Base-by-base conservation (phyloP, 2,888 invertebrate species). In the Fragum whitleyi region DNA sequence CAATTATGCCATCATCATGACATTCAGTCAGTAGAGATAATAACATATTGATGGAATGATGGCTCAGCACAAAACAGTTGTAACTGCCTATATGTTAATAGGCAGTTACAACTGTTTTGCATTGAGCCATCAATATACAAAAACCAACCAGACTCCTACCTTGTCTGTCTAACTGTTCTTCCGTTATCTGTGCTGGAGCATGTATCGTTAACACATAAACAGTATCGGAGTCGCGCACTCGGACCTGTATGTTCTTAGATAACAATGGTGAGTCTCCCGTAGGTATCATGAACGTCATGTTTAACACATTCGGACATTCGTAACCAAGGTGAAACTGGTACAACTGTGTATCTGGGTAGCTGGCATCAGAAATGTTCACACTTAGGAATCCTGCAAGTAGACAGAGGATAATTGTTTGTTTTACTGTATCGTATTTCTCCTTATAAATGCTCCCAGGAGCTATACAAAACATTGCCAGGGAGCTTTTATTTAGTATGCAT, bases 311-410 rank as follows among this genome's bases (percentile, higher is more conserved):
- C 3, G 93, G 92, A 82, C 93, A 93, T 68, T 89, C 86, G 42
- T 93, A 87, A 7, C 89, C 91, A 2, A 92, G 82, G 70, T 92
- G 92, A 77, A 90, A 91, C 65, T 91, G 83, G 77, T 90, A 93
- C 67, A 93, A 69, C 3, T 90, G 84, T 36, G 83, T 68, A 6
- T 80, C 72, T 0, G 89, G 86, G 77, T 92, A 92, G 36, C 74
- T 80, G 0, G 92, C 90, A 77, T 93, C 92, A 14, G 88, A 87
- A 14, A 93, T 84, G 47, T 88, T 88, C 28, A 93, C 77, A 36
- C 83, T 85, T 29, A 93, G 87, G 65, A 91, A 89, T 59, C 93
- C 93, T 93, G 88, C 0, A 79, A 83, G 57, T 70, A 2, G 14
- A 47, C 5, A 47, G 9, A 36, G 32, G n/a, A n/a, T n/a, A n/a